These are phyloP conservation scores for Perizoma affinitatum DNA, from an alignment of 2,888 invertebrate species.

Conservation along the genomic window DNA sequence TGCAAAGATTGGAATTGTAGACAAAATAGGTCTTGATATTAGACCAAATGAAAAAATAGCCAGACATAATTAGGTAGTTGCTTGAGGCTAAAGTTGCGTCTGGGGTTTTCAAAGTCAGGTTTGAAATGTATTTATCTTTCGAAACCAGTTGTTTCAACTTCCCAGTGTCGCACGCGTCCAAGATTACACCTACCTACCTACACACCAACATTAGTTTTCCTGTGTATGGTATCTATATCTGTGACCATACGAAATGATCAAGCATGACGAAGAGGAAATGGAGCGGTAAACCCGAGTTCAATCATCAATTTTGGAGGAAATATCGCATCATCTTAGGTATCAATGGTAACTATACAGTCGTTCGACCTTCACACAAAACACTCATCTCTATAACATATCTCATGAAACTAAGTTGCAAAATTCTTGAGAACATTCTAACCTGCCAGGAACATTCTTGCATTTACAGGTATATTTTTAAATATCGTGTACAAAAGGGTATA, in stretches of 20 bases:
- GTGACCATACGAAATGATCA: not conserved
- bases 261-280: conserved; percentile 13
- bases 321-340: not conserved
- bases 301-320: conserved; percentile 16
- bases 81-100: not conserved
- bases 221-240: not conserved
- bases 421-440: not conserved
- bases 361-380: too few species aligned
- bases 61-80: not conserved
- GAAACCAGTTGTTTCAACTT: conserved; percentile 9
- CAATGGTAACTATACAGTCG: not conserved
- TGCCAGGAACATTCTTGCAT: not conserved
- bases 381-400: too few species aligned
- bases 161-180: conserved; percentile 10
- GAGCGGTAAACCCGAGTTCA: conserved; percentile 22
- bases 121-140: not conserved
- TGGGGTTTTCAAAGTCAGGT: conserved; percentile 9
- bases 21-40: too few species aligned
- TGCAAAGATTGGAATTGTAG: too few species aligned
- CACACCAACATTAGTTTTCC: conserved; percentile 13
- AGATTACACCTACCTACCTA: conserved; percentile 6
- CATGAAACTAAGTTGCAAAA: too few species aligned
- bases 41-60: too few species aligned
- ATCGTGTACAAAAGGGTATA: conserved; percentile 5
- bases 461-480: not conserved